A percentile compares a stretch with the other conserved stretches of the same genome.
These are phyloP conservation scores for Hydropsyche tenuis DNA, from an alignment of 1,140 invertebrate genomes.

Conservation along the genomic window DNA sequence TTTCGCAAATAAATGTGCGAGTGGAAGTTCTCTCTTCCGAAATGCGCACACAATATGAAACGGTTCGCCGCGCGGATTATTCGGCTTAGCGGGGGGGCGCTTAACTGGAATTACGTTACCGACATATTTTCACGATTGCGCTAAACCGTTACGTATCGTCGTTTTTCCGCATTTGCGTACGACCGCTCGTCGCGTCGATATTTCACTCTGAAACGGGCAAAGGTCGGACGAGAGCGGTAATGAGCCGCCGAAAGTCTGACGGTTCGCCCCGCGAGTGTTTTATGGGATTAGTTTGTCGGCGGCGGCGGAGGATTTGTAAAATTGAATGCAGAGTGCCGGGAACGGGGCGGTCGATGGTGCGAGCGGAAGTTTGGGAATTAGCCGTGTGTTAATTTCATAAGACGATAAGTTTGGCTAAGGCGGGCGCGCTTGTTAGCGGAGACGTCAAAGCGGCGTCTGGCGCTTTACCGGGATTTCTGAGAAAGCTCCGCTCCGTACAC, in stretches of 20 bases:
- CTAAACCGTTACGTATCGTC: too few species aligned
- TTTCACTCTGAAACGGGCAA: too few species aligned
- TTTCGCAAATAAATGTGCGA: slow-evolving; percentile 11
- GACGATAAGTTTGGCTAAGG: slow-evolving; percentile 42
- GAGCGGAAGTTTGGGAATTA: slow-evolving; percentile 45
- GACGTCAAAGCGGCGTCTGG: slow-evolving; percentile 39
- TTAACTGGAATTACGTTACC: slow-evolving; percentile 31
- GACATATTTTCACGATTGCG: slow-evolving; percentile 32
- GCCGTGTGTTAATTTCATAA: slow-evolving; percentile 48
- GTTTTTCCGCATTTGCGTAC: too few species aligned
- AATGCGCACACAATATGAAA: slow-evolving; percentile 36
- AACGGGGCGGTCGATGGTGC: not conserved
- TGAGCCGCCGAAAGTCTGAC: slow-evolving; percentile 36
- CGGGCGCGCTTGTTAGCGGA: slow-evolving; percentile 40
- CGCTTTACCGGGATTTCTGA: slow-evolving; percentile 31
- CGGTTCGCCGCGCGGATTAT: slow-evolving; percentile 31
- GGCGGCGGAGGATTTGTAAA: slow-evolving; percentile 47
- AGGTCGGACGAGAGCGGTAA: not conserved
- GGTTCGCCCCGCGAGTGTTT: slow-evolving; percentile 32
- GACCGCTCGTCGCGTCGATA: too few species aligned
- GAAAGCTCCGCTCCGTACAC: not conserved
- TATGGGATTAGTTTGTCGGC: slow-evolving; percentile 45
- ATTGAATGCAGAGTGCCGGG: slow-evolving; percentile 38
- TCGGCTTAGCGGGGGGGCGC: slow-evolving; percentile 28
- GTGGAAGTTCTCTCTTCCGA: slow-evolving; percentile 19